A percentile compares a stretch with the other conserved stretches of the same genome.
These are phyloP conservation scores for Latrodectus elegans DNA, from an alignment of 2,888 invertebrate genomes.

Conservation along the genomic window DNA sequence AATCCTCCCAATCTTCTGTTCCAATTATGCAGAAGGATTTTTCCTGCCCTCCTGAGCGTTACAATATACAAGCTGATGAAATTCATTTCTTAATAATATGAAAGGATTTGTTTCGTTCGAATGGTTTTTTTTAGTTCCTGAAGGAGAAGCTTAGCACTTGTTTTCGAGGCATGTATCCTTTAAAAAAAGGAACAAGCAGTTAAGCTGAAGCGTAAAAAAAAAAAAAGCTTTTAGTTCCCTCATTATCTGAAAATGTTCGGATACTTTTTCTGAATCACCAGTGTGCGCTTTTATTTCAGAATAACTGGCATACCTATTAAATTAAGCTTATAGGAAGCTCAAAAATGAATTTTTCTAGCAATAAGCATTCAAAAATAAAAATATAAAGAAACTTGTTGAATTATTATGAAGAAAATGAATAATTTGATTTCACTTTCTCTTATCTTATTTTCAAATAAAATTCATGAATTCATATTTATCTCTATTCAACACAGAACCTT, in stretches of 20 bases:
- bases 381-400: too few relatives aligned
- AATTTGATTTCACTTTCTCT: too few relatives aligned
- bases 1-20: slow-evolving; percentile 1
- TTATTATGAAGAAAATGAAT: too few relatives aligned
- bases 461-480: too few relatives aligned
- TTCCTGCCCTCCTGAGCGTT: neutral
- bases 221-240: slow-evolving; percentile 12
- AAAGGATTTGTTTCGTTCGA: slow-evolving; percentile 16
- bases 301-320: too few relatives aligned
- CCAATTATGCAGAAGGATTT: slow-evolving; percentile 12
- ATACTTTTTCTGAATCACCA: too few relatives aligned
- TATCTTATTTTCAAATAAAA: too few relatives aligned
- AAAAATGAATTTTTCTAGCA: too few relatives aligned
- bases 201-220: neutral
- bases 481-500: too few relatives aligned
- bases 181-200: neutral
- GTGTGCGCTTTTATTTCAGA: too few relatives aligned
- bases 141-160: neutral
- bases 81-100: slow-evolving; percentile 13
- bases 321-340: too few relatives aligned
- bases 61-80: neutral
- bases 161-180: neutral
- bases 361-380: too few relatives aligned
- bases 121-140: neutral
- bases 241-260: slow-evolving; percentile 5